A percentile compares a stretch with the other conserved stretches of the same genome.
These are phyloP conservation scores for Colinus virginianus DNA, from an alignment of 2,113 vertebrate genomes.

Conservation along the genomic window DNA sequence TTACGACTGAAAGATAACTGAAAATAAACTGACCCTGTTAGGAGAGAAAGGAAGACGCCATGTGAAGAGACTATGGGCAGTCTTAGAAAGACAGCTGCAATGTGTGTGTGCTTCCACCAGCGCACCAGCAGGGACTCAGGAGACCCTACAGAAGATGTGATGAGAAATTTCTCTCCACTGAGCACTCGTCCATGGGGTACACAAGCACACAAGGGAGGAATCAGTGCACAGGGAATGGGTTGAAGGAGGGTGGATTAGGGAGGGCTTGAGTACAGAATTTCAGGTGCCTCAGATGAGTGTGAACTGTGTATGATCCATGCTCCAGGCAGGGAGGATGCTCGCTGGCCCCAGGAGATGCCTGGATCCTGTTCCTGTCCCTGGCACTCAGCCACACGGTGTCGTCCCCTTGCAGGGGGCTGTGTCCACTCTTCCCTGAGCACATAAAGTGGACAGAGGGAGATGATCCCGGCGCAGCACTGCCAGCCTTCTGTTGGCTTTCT, in stretches of 20 bases:
- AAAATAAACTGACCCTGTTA: neutral
- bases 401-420: neutral
- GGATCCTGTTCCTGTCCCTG: accelerated
- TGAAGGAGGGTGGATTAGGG: neutral
- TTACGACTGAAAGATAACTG: neutral
- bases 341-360: neutral
- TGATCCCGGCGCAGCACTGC: neutral
- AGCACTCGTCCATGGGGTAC: neutral
- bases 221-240: accelerated
- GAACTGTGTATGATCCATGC: neutral
- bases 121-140: neutral
- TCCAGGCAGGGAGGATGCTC: neutral
- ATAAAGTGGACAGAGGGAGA: neutral
- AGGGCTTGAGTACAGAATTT: neutral
- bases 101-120: neutral
- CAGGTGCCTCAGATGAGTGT: neutral
- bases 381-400: accelerated
- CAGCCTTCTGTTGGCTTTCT: conserved; percentile 12
- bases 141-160: neutral
- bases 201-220: neutral
- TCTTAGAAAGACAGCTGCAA: neutral
- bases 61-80: neutral
- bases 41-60: neutral
- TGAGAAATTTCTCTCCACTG: neutral
- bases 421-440: neutral